A percentile compares a stretch with the other conserved stretches of the same genome.
phyloP scores from a whole-genome alignment of 2,888 invertebrate genomes.

The Mesorhabditis sp. region DNA sequence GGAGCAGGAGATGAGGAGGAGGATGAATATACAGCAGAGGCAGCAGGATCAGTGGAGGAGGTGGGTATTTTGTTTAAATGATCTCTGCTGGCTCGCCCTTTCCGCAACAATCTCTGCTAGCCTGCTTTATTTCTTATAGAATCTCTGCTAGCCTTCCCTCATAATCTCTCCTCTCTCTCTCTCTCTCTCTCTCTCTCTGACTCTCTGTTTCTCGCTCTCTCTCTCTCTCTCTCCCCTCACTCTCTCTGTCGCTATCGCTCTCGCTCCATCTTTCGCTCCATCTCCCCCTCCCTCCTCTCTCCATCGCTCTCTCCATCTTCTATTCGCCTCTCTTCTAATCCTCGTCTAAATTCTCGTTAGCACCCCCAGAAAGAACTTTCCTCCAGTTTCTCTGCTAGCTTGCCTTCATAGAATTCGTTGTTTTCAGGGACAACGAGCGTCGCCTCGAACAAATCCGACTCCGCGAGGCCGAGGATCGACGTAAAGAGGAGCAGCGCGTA shows the following conservation, averaged over 20 bases:
- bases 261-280: no score
- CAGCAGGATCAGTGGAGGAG: conserved; percentile 3
- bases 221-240: background rate
- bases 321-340: no score
- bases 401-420: no score
- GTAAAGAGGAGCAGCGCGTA: background rate
- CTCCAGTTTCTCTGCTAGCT: no score
- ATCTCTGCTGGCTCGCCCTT: no score
- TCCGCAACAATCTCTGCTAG: no score
- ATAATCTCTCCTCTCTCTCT: background rate
- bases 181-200: background rate
- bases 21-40: background rate
- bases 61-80: background rate
- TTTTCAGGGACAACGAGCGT: conserved; percentile 6
- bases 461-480: background rate
- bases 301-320: no score
- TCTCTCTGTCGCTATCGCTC: no score
- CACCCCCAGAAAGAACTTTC: no score
- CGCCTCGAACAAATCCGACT: background rate
- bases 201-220: background rate
- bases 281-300: no score
- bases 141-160: background rate
- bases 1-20: conserved; percentile 1
- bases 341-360: no score
- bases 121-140: background rate